Conservation (phyloP, 2,113 vertebrate genomes). For the Hippocampus zosterae region DNA sequence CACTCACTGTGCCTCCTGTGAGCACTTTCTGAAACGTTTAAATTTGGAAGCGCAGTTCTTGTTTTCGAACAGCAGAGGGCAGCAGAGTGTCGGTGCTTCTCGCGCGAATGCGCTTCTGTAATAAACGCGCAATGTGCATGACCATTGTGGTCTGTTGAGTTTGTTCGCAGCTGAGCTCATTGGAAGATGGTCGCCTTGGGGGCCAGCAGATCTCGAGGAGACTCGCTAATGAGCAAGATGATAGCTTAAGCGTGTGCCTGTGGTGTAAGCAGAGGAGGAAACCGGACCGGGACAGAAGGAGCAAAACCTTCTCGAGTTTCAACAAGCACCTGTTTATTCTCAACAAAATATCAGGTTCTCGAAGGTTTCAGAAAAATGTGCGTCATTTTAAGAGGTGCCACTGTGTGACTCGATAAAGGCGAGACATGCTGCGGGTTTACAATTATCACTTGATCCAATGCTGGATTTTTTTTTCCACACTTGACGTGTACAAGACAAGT, state of each 20-base stretch:
- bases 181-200: not conserved
- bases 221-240: conserved; percentile 20
- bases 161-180: conserved; percentile 13
- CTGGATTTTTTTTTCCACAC: not conserved
- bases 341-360: no score
- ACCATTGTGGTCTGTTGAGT: conserved; percentile 7
- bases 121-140: conserved; percentile 22
- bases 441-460: not conserved
- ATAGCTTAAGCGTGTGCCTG: conserved; percentile 14
- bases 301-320: no score
- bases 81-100: conserved; percentile 35
- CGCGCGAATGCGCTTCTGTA: not conserved
- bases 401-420: not conserved
- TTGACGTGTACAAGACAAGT: conserved; percentile 5
- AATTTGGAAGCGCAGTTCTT: not conserved
- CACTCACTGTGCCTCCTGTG: no score
- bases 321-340: no score
- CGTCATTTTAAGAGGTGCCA: no score
- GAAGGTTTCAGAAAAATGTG: no score
- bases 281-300: no score
- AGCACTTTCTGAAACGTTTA: no score
- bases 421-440: not conserved
- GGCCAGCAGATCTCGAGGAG: conserved; percentile 2
- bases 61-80: conserved; percentile 52
- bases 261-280: not conserved